Conservation (phyloP, 1,140 invertebrate species). For the Anoplolepis gracilipes region DNA sequence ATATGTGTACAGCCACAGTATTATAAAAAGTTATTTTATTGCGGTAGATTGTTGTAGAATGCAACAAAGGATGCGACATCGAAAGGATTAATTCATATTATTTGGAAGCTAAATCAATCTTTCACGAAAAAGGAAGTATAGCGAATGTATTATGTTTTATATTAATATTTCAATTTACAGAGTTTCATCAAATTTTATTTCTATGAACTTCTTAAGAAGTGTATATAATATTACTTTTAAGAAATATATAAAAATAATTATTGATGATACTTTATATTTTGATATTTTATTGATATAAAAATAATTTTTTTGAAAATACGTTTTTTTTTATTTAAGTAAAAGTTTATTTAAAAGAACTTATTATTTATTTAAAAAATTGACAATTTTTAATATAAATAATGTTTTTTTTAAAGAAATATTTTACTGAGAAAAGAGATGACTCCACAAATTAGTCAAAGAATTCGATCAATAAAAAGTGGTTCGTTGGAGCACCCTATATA, state of each 20-base stretch:
- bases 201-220: neutral
- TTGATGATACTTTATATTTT: conserved; percentile 12
- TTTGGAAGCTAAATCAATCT: conserved; percentile 11
- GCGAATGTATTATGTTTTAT: neutral
- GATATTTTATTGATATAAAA: neutral
- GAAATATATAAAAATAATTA: neutral
- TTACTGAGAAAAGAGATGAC: neutral
- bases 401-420: neutral
- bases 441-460: neutral
- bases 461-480: neutral
- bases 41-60: neutral
- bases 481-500: neutral
- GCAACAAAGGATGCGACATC: conserved; percentile 43
- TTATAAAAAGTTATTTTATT: conserved; percentile 38
- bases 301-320: neutral
- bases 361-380: neutral
- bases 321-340: neutral
- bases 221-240: too few relatives aligned
- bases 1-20: neutral
- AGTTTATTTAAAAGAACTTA: neutral
- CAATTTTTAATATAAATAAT: neutral
- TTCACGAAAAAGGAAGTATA: conserved; percentile 40
- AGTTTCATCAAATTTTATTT: neutral
- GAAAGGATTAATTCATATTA: conserved; percentile 22
- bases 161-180: conserved; percentile 16